Percentiles rank a stretch among this genome's conserved stretches.
Conservation (phyloP, 2,797 vertebrate genomes). For the Tolypeutes matacus region DNA sequence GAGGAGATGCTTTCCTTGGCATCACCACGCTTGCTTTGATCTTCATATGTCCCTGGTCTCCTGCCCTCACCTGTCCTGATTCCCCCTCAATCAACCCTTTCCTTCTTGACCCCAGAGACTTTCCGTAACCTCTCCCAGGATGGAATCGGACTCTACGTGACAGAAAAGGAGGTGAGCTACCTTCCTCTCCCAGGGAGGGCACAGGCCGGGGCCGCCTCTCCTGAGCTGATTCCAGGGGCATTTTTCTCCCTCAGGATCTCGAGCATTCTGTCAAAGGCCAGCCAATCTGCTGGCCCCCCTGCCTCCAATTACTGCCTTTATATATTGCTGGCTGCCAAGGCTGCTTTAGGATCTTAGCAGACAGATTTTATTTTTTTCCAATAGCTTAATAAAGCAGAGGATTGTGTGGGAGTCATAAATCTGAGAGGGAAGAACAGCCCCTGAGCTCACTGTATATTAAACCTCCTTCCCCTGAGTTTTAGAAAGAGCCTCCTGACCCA, state of each 20-base stretch:
- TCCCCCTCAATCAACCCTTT: not conserved
- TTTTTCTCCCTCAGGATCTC: conserved; percentile 59
- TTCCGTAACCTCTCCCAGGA: conserved; percentile 87
- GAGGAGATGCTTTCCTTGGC: accelerated
- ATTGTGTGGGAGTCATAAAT: conserved; percentile 82
- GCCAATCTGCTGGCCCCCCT: not conserved
- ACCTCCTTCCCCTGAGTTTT: conserved; percentile 50
- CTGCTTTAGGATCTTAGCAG: conserved; percentile 79
- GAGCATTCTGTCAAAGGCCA: conserved; percentile 61
- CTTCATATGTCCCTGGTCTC: not conserved
- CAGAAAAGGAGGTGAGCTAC: conserved; percentile 85
- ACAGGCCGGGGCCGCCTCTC: not conserved
- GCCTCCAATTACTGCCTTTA: conserved; percentile 79
- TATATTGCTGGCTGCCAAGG: conserved; percentile 79
- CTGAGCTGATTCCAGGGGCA: not conserved
- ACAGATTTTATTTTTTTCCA: conserved; percentile 83
- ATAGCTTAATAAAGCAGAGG: conserved; percentile 84
- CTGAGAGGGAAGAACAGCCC: conserved; percentile 65
- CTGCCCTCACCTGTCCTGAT: not conserved
- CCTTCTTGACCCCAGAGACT: conserved; percentile 80
- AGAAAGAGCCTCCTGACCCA: conserved; percentile 53
- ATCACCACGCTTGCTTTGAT: not conserved
- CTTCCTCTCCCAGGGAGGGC: not conserved
- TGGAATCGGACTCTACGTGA: conserved; percentile 74
- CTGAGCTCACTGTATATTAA: conserved; percentile 70